Percentiles rank a stretch among this genome's conserved stretches.
Evolutionary conservation across 1,140 invertebrate genomes (phyloP).

Genomic region (Drosophila pallidifrons): DNA sequence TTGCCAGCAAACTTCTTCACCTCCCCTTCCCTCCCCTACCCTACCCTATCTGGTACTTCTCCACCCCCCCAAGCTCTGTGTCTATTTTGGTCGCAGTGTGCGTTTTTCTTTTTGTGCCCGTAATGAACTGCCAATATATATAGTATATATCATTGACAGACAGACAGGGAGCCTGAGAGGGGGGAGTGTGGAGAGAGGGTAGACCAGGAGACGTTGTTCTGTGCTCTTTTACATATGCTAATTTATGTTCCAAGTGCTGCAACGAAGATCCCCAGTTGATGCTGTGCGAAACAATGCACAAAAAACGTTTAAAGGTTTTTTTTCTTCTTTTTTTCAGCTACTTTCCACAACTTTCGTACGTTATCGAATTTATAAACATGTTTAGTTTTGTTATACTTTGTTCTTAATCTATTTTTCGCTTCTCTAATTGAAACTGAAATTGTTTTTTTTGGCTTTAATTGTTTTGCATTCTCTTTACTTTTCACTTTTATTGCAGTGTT

Average conservation of each 20-base stretch:
- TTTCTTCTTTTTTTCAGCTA: not conserved
- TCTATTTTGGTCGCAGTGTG: slow-evolving; percentile 28
- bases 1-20: slow-evolving; percentile 20
- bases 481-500: no score
- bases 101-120: slow-evolving; percentile 6
- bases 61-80: slow-evolving; percentile 7
- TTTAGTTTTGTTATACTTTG: no score
- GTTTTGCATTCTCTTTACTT: no score
- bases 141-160: slow-evolving; percentile 8
- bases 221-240: slow-evolving; percentile 25
- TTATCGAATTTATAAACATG: no score
- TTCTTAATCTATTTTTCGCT: no score
- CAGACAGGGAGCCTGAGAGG: not conserved
- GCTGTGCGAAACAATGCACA: not conserved
- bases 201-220: not conserved
- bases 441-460: no score
- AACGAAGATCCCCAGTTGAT: not conserved
- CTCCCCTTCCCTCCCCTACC: not conserved
- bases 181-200: not conserved
- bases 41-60: not conserved
- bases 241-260: slow-evolving; percentile 25
- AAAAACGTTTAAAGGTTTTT: not conserved
- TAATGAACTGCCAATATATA: slow-evolving; percentile 50
- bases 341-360: not conserved
- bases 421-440: no score